Conservation (phyloP, 2,113 vertebrate genomes). For the Silurus meridionalis region DNA sequence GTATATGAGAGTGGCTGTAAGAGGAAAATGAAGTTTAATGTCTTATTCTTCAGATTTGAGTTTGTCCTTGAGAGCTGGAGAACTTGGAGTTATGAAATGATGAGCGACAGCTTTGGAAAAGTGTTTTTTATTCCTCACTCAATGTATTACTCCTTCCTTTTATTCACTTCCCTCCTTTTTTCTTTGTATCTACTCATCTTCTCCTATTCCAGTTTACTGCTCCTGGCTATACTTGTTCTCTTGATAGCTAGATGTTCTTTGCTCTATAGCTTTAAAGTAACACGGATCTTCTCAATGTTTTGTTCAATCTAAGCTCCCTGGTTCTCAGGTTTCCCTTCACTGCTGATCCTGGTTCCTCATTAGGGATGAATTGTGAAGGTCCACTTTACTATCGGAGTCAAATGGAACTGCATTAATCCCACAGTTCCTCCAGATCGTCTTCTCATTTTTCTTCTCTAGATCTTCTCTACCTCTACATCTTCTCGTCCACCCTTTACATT, state of each 20-base stretch:
- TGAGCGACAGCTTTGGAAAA: background rate
- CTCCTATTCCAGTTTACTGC: background rate
- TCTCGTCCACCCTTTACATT: background rate
- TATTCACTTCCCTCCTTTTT: background rate
- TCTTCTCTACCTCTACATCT: background rate
- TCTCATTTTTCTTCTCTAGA: background rate
- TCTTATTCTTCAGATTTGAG: background rate
- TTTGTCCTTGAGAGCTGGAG: background rate
- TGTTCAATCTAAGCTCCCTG: too few species aligned
- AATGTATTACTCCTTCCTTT: background rate
- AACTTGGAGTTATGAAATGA: background rate
- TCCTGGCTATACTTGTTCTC: background rate
- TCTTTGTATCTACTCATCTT: background rate
- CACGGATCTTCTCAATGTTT: too few species aligned
- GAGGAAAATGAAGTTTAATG: too few species aligned
- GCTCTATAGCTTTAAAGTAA: too few species aligned
- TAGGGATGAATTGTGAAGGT: too few species aligned
- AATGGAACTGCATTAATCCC: too few species aligned
- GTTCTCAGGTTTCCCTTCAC: too few species aligned
- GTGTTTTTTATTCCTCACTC: background rate
- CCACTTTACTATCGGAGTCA: too few species aligned
- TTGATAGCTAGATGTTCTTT: too few species aligned
- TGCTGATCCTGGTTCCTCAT: too few species aligned
- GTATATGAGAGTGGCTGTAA: too few species aligned
- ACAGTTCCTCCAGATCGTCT: background rate